phyloP scores from a whole-genome alignment of 2,888 invertebrate species.

The Xanthorhoe spadicearia region DNA sequence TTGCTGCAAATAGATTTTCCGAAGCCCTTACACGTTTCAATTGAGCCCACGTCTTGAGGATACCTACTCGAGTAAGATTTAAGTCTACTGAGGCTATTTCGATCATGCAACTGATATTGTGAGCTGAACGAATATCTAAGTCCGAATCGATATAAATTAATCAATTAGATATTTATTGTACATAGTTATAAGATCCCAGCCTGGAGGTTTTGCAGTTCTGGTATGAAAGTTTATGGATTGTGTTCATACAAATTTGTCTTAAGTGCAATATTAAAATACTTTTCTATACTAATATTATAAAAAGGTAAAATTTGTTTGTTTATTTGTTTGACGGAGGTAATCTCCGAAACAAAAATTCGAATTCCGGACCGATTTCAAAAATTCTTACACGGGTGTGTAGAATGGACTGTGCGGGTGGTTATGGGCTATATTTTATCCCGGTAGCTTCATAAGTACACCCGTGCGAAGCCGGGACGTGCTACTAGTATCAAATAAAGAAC shows the following conservation, averaged over 20 bases:
- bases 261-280: slow-evolving; percentile 7
- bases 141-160: slow-evolving; percentile 41
- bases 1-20: slow-evolving; percentile 39
- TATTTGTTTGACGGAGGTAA: too few relatives aligned
- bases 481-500: not conserved
- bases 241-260: slow-evolving; percentile 13
- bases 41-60: slow-evolving; percentile 29
- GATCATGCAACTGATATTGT: slow-evolving; percentile 27
- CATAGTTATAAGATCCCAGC: slow-evolving; percentile 28
- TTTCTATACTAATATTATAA: too few relatives aligned
- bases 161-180: slow-evolving; percentile 43
- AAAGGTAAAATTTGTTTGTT: too few relatives aligned
- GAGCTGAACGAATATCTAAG: slow-evolving; percentile 24
- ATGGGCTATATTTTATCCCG: too few relatives aligned
- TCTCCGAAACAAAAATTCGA: too few relatives aligned
- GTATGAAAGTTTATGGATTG: slow-evolving; percentile 22
- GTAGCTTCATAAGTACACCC: too few relatives aligned
- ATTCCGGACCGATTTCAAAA: too few relatives aligned
- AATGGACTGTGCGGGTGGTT: too few relatives aligned
- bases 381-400: too few relatives aligned
- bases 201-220: slow-evolving; percentile 24
- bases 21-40: slow-evolving; percentile 33
- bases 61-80: slow-evolving; percentile 27
- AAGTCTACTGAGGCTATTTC: slow-evolving; percentile 26
- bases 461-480: too few relatives aligned